Conservation (phyloP, 2,113 vertebrate genomes). For the Neodontobutis hainanensis region DNA sequence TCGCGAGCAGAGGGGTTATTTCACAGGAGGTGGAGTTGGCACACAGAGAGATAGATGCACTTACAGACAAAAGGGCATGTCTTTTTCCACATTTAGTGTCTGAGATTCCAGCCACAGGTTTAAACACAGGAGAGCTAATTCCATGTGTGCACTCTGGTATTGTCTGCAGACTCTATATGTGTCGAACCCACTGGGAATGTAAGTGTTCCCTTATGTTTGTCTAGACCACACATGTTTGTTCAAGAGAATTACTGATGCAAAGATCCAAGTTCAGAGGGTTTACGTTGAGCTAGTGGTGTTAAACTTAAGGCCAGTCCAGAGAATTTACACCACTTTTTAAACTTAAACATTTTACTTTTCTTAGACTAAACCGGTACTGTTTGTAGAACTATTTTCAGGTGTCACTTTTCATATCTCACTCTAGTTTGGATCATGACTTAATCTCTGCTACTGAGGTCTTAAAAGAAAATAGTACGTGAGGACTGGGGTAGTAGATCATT, state of each 20-base stretch:
- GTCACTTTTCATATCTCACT: background rate
- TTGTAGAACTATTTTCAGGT: too few species aligned
- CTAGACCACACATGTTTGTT: slow-evolving; percentile 2
- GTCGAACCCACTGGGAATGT: background rate
- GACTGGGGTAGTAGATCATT: slow-evolving; percentile 24
- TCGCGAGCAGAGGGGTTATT: slow-evolving; percentile 19
- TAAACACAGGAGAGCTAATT: slow-evolving; percentile 7
- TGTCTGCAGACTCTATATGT: background rate
- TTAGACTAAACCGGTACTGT: too few species aligned
- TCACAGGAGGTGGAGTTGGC: slow-evolving; percentile 12
- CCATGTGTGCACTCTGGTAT: background rate
- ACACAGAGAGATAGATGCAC: slow-evolving; percentile 28
- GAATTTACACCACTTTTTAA: background rate
- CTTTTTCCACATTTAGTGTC: slow-evolving; percentile 18
- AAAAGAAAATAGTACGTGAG: background rate
- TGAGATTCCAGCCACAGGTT: slow-evolving; percentile 8
- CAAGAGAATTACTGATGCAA: slow-evolving; percentile 6
- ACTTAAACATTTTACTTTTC: background rate
- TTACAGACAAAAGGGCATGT: slow-evolving; percentile 34
- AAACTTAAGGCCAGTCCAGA: slow-evolving; percentile 18
- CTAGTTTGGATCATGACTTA: background rate
- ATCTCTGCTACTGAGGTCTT: background rate
- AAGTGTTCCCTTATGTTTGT: slow-evolving; percentile 8
- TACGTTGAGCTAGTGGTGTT: background rate
- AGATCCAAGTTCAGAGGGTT: slow-evolving; percentile 10